Percentiles rank a stretch among this genome's conserved stretches.
Conservation (phyloP, 2,113 vertebrate species). For the Piprites chloris region DNA sequence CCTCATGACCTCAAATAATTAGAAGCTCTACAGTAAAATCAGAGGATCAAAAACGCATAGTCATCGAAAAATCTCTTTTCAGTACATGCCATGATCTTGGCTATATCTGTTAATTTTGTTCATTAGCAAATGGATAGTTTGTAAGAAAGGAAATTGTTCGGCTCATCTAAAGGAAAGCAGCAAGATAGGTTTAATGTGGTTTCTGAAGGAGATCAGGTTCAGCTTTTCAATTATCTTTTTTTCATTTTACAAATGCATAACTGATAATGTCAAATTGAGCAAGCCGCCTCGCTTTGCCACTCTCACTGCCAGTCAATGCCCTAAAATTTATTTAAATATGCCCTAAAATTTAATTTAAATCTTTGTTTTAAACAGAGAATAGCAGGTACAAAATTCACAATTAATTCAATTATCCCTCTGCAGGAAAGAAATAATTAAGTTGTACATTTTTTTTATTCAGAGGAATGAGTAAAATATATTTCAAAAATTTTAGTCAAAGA, state of each 20-base stretch:
- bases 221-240: background rate
- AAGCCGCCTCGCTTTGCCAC: background rate
- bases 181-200: background rate
- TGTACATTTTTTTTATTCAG: fast-evolving
- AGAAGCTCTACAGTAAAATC: background rate
- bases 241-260: background rate
- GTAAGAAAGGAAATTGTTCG: background rate
- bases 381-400: background rate
- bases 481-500: background rate
- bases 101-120: background rate
- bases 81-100: background rate
- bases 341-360: background rate
- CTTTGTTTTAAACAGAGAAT: background rate
- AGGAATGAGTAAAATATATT: background rate
- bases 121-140: background rate
- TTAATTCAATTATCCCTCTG: background rate
- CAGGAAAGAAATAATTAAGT: background rate
- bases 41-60: background rate
- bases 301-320: background rate
- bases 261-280: background rate
- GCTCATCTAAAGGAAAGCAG: background rate
- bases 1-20: background rate
- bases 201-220: background rate
- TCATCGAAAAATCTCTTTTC: background rate
- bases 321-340: background rate